phyloP scores from a whole-genome alignment of 2,888 invertebrate genomes.

The Phengaris arion region DNA sequence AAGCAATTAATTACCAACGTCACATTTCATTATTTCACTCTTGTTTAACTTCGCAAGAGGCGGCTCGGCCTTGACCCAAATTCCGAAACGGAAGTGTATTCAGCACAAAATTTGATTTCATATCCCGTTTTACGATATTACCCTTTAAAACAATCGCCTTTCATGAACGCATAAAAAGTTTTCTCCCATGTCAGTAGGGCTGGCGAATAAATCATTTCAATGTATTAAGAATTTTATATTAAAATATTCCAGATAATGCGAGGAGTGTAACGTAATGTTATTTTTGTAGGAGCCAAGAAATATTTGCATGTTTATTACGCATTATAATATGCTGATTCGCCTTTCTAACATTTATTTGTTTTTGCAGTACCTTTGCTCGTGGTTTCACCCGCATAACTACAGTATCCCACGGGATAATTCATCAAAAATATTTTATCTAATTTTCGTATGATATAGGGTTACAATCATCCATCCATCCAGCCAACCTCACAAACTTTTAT shows the following conservation, averaged over 20 bases:
- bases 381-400: no score
- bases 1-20: not conserved
- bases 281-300: slow-evolving; percentile 6
- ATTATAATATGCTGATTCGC: not conserved
- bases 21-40: not conserved
- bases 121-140: slow-evolving; percentile 1
- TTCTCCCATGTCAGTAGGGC: not conserved
- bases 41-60: slow-evolving; percentile 6
- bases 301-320: slow-evolving; percentile 12
- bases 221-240: slow-evolving; percentile 13
- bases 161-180: slow-evolving; percentile 9
- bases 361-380: not conserved
- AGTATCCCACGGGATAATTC: no score
- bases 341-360: not conserved
- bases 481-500: no score
- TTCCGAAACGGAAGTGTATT: slow-evolving; percentile 2
- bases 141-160: slow-evolving; percentile 9
- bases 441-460: no score
- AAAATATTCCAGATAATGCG: slow-evolving; percentile 18
- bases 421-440: no score
- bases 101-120: slow-evolving; percentile 3
- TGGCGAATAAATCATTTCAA: slow-evolving; percentile 13
- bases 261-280: not conserved
- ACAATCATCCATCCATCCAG: no score
- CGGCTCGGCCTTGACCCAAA: not conserved